Evolutionary conservation across 2,113 vertebrate genomes (phyloP).

Genomic region (Odobenus rosmarus): DNA sequence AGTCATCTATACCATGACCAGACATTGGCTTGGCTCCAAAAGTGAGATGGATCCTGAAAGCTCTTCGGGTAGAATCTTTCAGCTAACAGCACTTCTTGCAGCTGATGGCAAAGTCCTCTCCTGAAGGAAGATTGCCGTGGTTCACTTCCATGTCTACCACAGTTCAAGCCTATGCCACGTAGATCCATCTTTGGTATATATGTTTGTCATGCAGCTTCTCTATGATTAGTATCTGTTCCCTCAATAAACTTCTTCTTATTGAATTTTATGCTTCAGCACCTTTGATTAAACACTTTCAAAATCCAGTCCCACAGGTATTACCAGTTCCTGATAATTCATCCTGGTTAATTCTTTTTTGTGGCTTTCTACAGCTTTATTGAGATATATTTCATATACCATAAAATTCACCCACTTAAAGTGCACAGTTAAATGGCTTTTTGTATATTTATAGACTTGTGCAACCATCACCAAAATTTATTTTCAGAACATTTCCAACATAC

Average conservation of each 20-base stretch:
- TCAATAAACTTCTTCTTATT: neutral
- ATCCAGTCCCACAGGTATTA: neutral
- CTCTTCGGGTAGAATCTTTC: neutral
- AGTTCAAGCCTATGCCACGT: neutral
- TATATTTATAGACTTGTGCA: neutral
- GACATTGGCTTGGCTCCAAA: neutral
- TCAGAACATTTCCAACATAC: neutral
- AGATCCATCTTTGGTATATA: neutral
- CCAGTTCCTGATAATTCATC: neutral
- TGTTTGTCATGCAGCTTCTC: neutral
- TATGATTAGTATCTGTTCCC: neutral
- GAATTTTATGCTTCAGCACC: neutral
- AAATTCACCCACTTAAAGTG: neutral
- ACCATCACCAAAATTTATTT: neutral
- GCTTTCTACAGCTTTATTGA: neutral
- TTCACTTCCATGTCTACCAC: neutral
- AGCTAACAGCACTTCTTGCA: neutral
- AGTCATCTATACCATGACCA: too few species aligned
- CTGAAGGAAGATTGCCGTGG: neutral
- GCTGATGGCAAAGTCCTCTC: neutral
- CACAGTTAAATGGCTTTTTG: neutral
- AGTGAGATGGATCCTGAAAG: neutral
- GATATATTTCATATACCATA: neutral
- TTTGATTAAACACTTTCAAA: neutral
- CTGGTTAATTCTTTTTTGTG: neutral